Evolutionary conservation across 2,113 vertebrate species (phyloP).

Genomic region (Gasterosteus aculeatus): DNA sequence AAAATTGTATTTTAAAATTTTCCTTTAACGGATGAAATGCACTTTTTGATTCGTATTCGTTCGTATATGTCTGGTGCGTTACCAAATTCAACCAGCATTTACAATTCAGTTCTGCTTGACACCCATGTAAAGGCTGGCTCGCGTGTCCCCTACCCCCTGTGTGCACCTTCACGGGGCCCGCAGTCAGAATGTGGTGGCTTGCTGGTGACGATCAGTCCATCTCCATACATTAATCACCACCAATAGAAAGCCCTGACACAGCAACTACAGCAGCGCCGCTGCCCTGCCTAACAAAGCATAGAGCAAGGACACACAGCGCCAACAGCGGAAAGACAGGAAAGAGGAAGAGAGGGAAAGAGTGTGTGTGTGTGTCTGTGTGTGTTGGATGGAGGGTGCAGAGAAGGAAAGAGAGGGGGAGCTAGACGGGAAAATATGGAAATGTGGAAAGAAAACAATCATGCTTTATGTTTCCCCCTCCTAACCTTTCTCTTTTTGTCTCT

Average conservation of each 20-base stretch:
- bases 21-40: not conserved
- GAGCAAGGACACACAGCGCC: slow-evolving; percentile 97
- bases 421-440: slow-evolving; percentile 66
- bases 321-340: slow-evolving; percentile 88
- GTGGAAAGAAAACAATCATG: slow-evolving; percentile 74
- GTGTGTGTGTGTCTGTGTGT: slow-evolving; percentile 62
- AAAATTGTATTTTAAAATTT: not conserved
- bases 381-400: slow-evolving; percentile 66
- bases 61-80: not conserved
- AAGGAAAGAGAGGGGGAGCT: slow-evolving; percentile 79
- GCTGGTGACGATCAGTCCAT: slow-evolving; percentile 94
- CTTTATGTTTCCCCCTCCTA: slow-evolving; percentile 65
- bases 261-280: slow-evolving; percentile 89
- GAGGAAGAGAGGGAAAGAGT: slow-evolving; percentile 82
- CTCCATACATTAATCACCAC: slow-evolving; percentile 98
- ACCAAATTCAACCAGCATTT: slow-evolving; percentile 26
- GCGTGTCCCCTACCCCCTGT: slow-evolving; percentile 42
- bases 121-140: slow-evolving; percentile 24
- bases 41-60: not conserved
- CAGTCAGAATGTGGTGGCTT: slow-evolving; percentile 90
- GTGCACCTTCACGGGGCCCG: slow-evolving; percentile 85
- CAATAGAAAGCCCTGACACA: slow-evolving; percentile 97
- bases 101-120: slow-evolving; percentile 37
- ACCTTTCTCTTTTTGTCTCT: slow-evolving; percentile 62
- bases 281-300: slow-evolving; percentile 99